Conservation (phyloP, 2,888 invertebrate species). For the Dioctria rufipes region DNA sequence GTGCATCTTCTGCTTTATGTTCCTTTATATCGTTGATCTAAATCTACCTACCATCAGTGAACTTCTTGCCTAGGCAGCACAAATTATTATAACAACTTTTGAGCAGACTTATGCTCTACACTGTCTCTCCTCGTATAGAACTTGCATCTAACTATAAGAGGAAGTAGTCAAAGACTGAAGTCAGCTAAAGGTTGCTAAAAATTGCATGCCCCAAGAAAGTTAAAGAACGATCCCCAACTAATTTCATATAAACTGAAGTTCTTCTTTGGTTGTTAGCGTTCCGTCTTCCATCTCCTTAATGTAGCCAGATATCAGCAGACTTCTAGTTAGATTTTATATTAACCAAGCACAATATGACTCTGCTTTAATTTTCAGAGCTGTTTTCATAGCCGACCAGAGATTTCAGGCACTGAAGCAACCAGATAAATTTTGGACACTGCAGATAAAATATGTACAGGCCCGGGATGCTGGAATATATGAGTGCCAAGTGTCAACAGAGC, state of each 20-base stretch:
- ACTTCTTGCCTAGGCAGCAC: background rate
- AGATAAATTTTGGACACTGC: constrained; percentile 83
- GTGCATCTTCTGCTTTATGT: constrained; percentile 23
- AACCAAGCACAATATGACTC: constrained; percentile 14
- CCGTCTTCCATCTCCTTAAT: background rate
- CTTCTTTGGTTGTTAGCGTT: constrained; percentile 9
- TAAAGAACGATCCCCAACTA: constrained; percentile 42
- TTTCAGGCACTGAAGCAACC: constrained; percentile 83
- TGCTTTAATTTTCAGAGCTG: constrained; percentile 71
- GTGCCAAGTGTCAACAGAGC: constrained; percentile 95
- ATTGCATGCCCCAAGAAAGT: constrained; percentile 29
- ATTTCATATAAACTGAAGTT: constrained; percentile 26
- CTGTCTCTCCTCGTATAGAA: background rate
- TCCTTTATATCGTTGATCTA: constrained; percentile 1
- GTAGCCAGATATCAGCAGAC: constrained; percentile 9
- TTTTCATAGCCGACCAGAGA: constrained; percentile 93
- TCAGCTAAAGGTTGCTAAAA: constrained; percentile 7
- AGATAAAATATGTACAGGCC: constrained; percentile 92
- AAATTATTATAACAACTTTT: constrained; percentile 1
- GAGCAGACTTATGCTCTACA: background rate
- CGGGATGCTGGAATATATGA: constrained; percentile 93
- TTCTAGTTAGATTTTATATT: background rate
- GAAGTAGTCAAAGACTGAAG: background rate
- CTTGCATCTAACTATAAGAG: background rate
- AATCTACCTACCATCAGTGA: constrained; percentile 1